A percentile compares a stretch with the other conserved stretches of the same genome.
These are phyloP conservation scores for Halichoerus grypus DNA, from an alignment of 2,113 vertebrate species.

Conservation along the genomic window DNA sequence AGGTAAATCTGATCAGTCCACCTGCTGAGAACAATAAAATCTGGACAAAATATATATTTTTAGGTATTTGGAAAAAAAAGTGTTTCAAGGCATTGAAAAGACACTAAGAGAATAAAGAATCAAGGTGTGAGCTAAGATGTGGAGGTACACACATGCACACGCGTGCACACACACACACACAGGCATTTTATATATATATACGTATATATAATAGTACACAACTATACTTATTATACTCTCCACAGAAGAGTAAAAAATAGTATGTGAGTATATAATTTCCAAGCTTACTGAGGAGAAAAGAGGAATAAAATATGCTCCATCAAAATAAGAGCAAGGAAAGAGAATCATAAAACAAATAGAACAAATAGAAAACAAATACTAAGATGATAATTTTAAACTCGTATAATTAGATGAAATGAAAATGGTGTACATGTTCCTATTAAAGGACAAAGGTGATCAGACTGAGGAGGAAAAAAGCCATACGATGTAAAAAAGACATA, in stretches of 20 bases:
- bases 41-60: not conserved
- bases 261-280: not conserved
- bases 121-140: not conserved
- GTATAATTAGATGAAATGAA: slow-evolving; percentile 7
- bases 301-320: not conserved
- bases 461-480: not conserved
- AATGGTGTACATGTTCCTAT: not conserved
- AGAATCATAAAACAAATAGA: slow-evolving; percentile 2
- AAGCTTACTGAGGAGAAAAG: not conserved
- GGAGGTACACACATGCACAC: not conserved
- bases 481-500: not conserved
- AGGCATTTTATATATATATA: not conserved
- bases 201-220: not conserved
- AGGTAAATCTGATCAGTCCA: not conserved
- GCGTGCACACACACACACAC: not conserved
- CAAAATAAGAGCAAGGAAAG: slow-evolving; percentile 5
- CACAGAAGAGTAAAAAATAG: not conserved
- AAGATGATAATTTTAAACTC: not conserved
- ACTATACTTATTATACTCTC: not conserved
- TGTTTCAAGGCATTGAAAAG: not conserved
- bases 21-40: not conserved
- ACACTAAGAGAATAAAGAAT: not conserved
- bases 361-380: not conserved
- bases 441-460: not conserved
- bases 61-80: not conserved